Conservation (phyloP, 2,888 invertebrate species). For the Dysmachus trigonus region DNA sequence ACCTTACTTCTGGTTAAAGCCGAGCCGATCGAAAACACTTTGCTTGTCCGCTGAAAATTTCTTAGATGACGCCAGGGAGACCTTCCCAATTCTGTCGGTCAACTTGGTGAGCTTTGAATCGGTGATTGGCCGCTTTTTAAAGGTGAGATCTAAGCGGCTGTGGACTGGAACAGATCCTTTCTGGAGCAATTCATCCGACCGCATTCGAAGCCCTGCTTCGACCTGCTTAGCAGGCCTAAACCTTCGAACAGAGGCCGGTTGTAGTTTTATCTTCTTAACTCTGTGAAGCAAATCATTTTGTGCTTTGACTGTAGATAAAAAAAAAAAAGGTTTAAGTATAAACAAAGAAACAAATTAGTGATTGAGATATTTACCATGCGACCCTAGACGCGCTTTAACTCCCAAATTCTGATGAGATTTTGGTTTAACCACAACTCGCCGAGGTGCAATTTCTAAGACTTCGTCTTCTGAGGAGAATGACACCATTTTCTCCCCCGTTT, state of each 20-base stretch:
- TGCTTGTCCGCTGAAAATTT: conserved; percentile 30
- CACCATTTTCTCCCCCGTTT: conserved; percentile 59
- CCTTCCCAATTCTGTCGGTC: conserved; percentile 55
- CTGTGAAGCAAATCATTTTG: conserved; percentile 56
- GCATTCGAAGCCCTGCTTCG: conserved; percentile 55
- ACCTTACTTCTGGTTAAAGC: conserved; percentile 50
- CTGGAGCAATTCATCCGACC: conserved; percentile 59
- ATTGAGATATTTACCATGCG: not conserved
- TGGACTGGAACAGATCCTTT: conserved; percentile 58
- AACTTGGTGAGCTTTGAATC: conserved; percentile 52
- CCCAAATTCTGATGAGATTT: conserved; percentile 49
- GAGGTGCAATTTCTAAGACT: conserved; percentile 61
- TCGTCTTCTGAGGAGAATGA: conserved; percentile 64
- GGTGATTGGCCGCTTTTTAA: conserved; percentile 48
- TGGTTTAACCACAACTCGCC: conserved; percentile 51
- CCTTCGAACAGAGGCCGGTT: conserved; percentile 55
- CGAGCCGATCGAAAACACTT: conserved; percentile 60
- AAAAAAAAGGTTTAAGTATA: not conserved
- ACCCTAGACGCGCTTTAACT: conserved; percentile 58
- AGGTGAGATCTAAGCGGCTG: conserved; percentile 55
- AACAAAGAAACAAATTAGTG: not conserved
- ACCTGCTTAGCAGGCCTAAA: conserved; percentile 54
- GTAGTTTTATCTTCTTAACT: conserved; percentile 60
- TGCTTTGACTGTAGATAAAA: conserved; percentile 52
- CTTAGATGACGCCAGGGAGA: conserved; percentile 50